phyloP scores from a whole-genome alignment of 2,888 invertebrate species.

The Hypomecis atomaria region DNA sequence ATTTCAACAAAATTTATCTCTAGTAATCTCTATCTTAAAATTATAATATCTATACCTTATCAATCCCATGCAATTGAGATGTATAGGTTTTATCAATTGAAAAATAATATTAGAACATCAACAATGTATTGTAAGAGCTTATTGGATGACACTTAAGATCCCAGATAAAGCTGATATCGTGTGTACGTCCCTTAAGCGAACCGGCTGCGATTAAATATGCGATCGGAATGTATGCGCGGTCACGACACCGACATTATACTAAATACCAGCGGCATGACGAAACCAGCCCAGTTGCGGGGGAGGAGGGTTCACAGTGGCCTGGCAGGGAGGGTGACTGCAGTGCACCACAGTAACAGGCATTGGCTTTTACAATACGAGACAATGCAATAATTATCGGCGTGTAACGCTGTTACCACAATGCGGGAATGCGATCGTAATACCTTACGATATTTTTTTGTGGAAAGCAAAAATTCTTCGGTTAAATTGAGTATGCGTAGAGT shows the following conservation, averaged over 20 bases:
- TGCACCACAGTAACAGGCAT: conserved; percentile 41
- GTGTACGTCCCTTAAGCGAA: conserved; percentile 33
- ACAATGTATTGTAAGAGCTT: too few species aligned
- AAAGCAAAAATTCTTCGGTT: neutral
- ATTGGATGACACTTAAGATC: too few species aligned
- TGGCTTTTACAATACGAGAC: conserved; percentile 52
- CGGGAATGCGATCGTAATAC: conserved; percentile 14
- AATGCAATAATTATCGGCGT: conserved; percentile 52
- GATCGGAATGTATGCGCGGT: conserved; percentile 62
- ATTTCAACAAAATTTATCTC: too few species aligned
- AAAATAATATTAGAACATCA: too few species aligned
- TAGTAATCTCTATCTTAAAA: too few species aligned
- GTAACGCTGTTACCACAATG: conserved; percentile 17
- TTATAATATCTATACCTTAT: too few species aligned
- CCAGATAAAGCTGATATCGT: neutral
- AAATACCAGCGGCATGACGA: conserved; percentile 41
- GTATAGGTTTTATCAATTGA: too few species aligned
- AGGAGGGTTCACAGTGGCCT: conserved; percentile 23
- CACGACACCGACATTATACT: conserved; percentile 64
- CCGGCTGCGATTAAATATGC: conserved; percentile 58
- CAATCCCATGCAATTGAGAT: too few species aligned
- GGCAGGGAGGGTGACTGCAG: conserved; percentile 30
- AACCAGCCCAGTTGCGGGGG: conserved; percentile 20
- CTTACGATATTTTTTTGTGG: neutral
- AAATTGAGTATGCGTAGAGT: too few species aligned